These are phyloP conservation scores for Scaptomyza tumidula DNA, from an alignment of 2,888 invertebrate genomes.

Conservation along the genomic window DNA sequence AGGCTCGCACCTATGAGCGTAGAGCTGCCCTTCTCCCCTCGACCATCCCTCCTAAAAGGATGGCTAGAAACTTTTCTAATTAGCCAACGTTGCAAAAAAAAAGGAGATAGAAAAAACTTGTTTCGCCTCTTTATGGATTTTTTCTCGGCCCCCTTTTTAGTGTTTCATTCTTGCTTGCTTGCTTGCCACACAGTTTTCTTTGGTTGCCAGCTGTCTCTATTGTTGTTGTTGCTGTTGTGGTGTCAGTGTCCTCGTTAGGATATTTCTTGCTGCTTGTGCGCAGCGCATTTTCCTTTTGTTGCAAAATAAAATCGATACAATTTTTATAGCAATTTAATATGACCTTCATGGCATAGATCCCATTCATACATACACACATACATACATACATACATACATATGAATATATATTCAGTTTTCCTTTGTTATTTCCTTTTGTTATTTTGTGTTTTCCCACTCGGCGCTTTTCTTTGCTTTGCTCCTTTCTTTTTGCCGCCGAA, in stretches of 20 bases:
- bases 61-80: slow-evolving; percentile 79
- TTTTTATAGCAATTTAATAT: slow-evolving; percentile 84
- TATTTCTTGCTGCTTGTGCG: slow-evolving; percentile 49
- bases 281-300: slow-evolving; percentile 77
- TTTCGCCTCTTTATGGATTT: slow-evolving; percentile 79
- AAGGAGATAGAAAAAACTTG: slow-evolving; percentile 28
- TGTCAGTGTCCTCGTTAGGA: slow-evolving; percentile 80
- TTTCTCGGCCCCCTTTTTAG: slow-evolving; percentile 40
- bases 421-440: slow-evolving; percentile 26
- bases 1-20: slow-evolving; percentile 68
- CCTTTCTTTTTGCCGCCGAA: slow-evolving; percentile 5
- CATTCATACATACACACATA: slow-evolving; percentile 15
- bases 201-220: slow-evolving; percentile 49
- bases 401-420: slow-evolving; percentile 33
- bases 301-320: slow-evolving; percentile 82
- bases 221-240: slow-evolving; percentile 44
- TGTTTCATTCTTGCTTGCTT: slow-evolving; percentile 18
- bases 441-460: slow-evolving; percentile 27
- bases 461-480: slow-evolving; percentile 38
- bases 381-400: slow-evolving; percentile 15
- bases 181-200: slow-evolving; percentile 20
- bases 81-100: slow-evolving; percentile 65
- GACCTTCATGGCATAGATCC: slow-evolving; percentile 82
- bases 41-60: neutral
- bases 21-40: slow-evolving; percentile 13